Evolutionary conservation across 2,113 vertebrate genomes (phyloP).

Genomic region (Ictalurus punctatus): DNA sequence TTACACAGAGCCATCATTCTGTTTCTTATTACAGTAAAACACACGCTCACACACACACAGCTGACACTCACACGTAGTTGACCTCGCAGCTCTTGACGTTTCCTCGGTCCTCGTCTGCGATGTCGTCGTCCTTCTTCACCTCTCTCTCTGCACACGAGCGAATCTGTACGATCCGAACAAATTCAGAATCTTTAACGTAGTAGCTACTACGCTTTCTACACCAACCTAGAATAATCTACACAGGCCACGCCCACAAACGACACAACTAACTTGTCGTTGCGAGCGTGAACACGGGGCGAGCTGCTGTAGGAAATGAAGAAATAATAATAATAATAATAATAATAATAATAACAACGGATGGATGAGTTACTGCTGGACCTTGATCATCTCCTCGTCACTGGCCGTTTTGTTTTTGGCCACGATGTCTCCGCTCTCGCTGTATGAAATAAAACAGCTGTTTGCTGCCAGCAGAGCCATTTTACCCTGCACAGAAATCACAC

Average conservation of each 20-base stretch:
- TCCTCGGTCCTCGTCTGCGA: slow-evolving; percentile 92
- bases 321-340: too few species aligned
- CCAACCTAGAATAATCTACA: neutral
- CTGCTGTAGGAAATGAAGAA: neutral
- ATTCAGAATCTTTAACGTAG: too few species aligned
- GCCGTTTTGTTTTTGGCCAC: slow-evolving; percentile 89
- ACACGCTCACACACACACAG: neutral
- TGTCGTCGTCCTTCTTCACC: slow-evolving; percentile 83
- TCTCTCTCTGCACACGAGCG: slow-evolving; percentile 85
- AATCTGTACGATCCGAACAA: slow-evolving; percentile 72
- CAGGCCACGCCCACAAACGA: neutral
- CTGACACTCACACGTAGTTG: slow-evolving; percentile 89
- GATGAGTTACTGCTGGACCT: slow-evolving; percentile 75
- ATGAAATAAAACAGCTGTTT: slow-evolving; percentile 94
- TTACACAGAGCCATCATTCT: neutral
- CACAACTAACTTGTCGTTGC: neutral
- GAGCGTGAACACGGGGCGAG: neutral
- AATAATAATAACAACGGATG: too few species aligned
- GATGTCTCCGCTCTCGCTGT: slow-evolving; percentile 92
- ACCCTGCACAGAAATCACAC: slow-evolving; percentile 67
- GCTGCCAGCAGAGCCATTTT: slow-evolving; percentile 92
- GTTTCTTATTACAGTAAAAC: neutral
- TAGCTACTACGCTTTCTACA: neutral
- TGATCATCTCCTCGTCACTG: slow-evolving; percentile 91
- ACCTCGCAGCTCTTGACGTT: slow-evolving; percentile 95